phyloP scores from a whole-genome alignment of 1,140 invertebrate species.

The Plectus sambesii region DNA sequence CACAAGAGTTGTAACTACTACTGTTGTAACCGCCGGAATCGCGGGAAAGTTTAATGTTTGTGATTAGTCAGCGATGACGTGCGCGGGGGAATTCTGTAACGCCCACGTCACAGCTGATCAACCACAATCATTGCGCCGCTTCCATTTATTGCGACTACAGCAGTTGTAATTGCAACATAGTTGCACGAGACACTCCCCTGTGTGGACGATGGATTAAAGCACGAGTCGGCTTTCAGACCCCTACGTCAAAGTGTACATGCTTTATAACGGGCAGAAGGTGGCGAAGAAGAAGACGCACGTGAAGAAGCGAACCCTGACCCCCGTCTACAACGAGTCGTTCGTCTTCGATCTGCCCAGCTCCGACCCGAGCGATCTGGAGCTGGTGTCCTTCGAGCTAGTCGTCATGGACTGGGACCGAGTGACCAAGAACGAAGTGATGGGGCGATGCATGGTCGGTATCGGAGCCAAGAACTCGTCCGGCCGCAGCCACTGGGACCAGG shows the following conservation, averaged over 20 bases:
- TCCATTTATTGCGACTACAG: too few species aligned
- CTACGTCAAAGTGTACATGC: constrained; percentile 86
- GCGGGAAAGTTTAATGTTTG: too few species aligned
- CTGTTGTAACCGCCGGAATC: too few species aligned
- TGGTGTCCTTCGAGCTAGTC: neutral
- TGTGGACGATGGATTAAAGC: too few species aligned
- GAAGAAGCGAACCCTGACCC: constrained; percentile 90
- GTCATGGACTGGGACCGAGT: neutral
- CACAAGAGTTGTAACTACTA: too few species aligned
- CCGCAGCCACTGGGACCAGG: neutral
- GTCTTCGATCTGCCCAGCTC: constrained; percentile 57
- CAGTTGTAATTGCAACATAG: too few species aligned
- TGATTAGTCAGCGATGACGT: too few species aligned
- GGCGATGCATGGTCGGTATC: neutral
- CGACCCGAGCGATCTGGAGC: too few species aligned
- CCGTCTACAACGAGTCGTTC: constrained; percentile 95
- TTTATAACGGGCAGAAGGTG: constrained; percentile 90
- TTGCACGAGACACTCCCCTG: too few species aligned
- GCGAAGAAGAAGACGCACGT: constrained; percentile 98
- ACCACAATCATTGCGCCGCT: neutral
- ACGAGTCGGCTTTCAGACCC: constrained; percentile 58
- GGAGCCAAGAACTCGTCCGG: neutral
- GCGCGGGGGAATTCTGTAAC: too few species aligned
- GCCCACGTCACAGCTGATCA: too few species aligned
- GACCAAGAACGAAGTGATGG: constrained; percentile 1